Base-by-base conservation (phyloP, 2,888 invertebrate species). In the Acrocera orbiculus region DNA sequence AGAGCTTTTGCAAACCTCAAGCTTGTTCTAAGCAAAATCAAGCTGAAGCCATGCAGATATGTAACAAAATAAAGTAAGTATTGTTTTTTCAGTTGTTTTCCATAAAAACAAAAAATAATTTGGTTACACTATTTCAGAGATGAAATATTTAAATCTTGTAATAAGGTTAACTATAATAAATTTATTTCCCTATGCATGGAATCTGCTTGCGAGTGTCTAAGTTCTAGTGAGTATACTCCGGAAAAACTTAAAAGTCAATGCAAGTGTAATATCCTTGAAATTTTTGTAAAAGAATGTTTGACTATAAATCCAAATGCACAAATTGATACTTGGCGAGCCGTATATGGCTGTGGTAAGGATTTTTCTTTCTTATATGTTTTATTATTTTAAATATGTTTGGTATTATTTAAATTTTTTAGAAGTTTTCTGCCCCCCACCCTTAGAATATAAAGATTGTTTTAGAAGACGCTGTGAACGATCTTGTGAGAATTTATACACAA, bases 391-490 rank as follows among this genome's bases (percentile, higher is more conserved):
- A 25, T 5, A 25, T 25, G 6, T 3, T 10, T 25, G 11, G 13
- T 11, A 10, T 25, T 25, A n/a, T 25, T 25, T n/a, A 25, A 27
- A 17, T 14, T 28, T 53, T 3, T 49, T 76, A 49, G 81, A 77
- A 40, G 70, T 73, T 3, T 61, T 65, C 5, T 89, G 87, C 49
- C 70, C 76, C 0, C 52, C 76, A 0, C 81, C 82, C 0, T 65
- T 85, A 29, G 73, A 82, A n/a, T 78, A 81, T 55, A 70, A 74
- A 46, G 85, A 85, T 53, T 86, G 86, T 53, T 85, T 74, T 61
- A 73, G 76, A 46, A 69, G 70, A 36, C 66, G 70, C 37, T 89
- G 89, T 57, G 83, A 85, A 53, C 72, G 76, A 2, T 70, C 76
- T 1, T 90, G 90, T 52, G 65, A 72, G 27, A 67, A 70, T 32